These are phyloP conservation scores for Geotrupes spiniger DNA, from an alignment of 2,888 invertebrate species.

Conservation along the genomic window DNA sequence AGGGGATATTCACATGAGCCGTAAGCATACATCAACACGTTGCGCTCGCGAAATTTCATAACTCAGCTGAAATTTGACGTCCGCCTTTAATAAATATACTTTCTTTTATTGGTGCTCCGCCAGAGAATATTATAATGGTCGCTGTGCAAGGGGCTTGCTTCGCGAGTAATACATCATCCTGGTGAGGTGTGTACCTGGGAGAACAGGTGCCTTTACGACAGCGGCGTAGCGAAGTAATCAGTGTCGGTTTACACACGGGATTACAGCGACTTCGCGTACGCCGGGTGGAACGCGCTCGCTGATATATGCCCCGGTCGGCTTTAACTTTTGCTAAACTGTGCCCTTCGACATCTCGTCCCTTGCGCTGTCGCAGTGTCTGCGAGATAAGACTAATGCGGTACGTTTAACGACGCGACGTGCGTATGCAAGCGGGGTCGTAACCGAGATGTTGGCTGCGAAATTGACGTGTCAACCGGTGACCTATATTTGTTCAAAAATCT, in stretches of 20 bases:
- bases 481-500: too few relatives aligned
- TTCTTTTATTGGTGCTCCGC: not conserved
- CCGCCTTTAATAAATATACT: conserved; percentile 1
- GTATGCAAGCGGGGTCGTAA: too few relatives aligned
- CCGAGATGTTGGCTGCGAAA: too few relatives aligned
- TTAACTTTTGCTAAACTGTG: not conserved
- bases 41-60: not conserved
- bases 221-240: conserved; percentile 19
- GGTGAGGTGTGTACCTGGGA: too few relatives aligned
- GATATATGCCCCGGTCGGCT: conserved; percentile 2
- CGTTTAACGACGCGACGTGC: too few relatives aligned
- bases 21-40: not conserved
- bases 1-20: too few relatives aligned
- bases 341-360: not conserved
- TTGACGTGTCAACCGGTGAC: too few relatives aligned
- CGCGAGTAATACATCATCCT: conserved; percentile 16
- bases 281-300: not conserved
- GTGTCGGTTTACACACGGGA: conserved; percentile 16
- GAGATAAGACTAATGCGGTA: too few relatives aligned
- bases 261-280: not conserved
- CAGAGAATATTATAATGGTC: conserved; percentile 1
- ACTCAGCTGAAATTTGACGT: conserved; percentile 3
- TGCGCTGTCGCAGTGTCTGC: not conserved
- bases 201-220: conserved; percentile 20
- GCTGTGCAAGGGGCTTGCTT: conserved; percentile 1